Evolutionary conservation across 2,797 vertebrate species (phyloP).

Genomic region (Aphelocoma californica): DNA sequence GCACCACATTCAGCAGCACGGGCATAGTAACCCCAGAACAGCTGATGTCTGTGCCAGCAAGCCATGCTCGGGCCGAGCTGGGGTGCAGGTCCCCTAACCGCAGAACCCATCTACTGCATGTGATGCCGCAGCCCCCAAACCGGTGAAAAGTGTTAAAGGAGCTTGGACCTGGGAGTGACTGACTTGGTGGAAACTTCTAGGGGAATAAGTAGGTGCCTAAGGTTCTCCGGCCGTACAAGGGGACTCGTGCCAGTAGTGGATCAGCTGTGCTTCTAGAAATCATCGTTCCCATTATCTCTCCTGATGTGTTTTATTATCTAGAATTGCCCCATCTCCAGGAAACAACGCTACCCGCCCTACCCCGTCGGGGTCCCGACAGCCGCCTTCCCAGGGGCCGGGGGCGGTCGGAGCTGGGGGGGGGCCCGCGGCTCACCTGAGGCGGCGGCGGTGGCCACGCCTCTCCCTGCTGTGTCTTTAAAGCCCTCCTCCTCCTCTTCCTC

Average conservation of each 20-base stretch:
- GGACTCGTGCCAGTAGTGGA: neutral
- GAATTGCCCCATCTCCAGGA: neutral
- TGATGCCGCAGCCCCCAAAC: neutral
- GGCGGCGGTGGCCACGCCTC: neutral
- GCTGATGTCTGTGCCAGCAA: neutral
- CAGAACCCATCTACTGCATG: fast-evolving
- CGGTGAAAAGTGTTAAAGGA: neutral
- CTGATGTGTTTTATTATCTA: fast-evolving
- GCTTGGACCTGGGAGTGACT: neutral
- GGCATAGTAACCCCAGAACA: fast-evolving
- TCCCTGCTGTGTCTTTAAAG: slow-evolving; percentile 65
- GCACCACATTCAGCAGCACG: fast-evolving
- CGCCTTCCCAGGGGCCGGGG: neutral
- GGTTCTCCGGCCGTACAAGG: fast-evolving
- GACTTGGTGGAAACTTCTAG: neutral
- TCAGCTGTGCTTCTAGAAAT: neutral
- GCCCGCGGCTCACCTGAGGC: neutral
- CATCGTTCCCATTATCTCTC: too few species aligned
- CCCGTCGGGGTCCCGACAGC: too few species aligned
- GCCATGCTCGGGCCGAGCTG: fast-evolving
- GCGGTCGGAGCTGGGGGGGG: too few species aligned
- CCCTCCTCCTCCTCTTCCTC: neutral
- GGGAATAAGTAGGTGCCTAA: too few species aligned
- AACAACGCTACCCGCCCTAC: fast-evolving
- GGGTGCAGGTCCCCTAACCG: fast-evolving